Evolutionary conservation across 1,140 invertebrate species (phyloP).

Genomic region (Homalodisca vitripennis): DNA sequence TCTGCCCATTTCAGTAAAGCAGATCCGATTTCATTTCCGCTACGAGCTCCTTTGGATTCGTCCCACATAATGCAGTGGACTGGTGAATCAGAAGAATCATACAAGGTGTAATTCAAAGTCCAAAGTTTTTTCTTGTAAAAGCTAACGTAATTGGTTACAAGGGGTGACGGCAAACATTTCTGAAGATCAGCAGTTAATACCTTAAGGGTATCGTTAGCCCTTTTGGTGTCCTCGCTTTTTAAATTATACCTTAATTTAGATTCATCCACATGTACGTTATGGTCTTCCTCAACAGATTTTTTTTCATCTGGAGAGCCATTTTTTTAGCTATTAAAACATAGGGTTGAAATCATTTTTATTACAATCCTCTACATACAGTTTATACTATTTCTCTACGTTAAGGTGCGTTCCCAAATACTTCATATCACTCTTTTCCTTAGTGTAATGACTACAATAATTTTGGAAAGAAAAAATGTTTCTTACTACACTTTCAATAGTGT

Average conservation of each 20-base stretch:
- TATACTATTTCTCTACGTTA: constrained; percentile 30
- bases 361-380: constrained; percentile 25
- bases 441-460: constrained; percentile 30
- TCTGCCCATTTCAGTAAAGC: too few relatives aligned
- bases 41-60: too few relatives aligned
- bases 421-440: constrained; percentile 27
- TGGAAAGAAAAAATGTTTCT: constrained; percentile 29
- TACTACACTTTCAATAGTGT: constrained; percentile 21
- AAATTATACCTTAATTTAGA: constrained; percentile 27
- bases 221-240: constrained; percentile 15
- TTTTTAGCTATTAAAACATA: constrained; percentile 23
- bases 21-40: too few relatives aligned
- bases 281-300: constrained; percentile 21
- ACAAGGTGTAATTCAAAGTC: constrained; percentile 14
- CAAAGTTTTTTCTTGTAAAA: constrained; percentile 19
- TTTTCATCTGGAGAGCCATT: constrained; percentile 31
- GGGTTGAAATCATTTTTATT: constrained; percentile 25
- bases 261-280: constrained; percentile 31
- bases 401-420: constrained; percentile 28
- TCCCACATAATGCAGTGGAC: too few relatives aligned
- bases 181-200: background rate
- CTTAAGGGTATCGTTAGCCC: background rate
- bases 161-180: background rate
- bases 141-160: background rate
- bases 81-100: constrained; percentile 1